Conservation (phyloP, 2,888 invertebrate genomes). For the Tridacna crocea region DNA sequence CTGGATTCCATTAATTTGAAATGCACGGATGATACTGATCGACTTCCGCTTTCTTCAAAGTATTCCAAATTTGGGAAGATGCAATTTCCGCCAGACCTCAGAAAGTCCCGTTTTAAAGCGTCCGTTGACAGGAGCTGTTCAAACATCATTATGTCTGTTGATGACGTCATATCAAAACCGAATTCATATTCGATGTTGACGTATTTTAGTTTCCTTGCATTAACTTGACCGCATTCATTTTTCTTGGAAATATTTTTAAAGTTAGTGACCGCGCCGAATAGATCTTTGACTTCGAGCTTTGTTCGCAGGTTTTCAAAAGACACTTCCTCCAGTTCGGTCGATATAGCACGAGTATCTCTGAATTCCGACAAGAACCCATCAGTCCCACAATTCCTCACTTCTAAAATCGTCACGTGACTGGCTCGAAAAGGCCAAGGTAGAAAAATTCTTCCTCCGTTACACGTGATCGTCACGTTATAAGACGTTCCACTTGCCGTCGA, state of each 20-base stretch:
- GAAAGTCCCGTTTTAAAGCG: constrained; percentile 22
- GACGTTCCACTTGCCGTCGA: neutral
- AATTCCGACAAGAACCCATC: constrained; percentile 51
- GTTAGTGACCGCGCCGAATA: constrained; percentile 23
- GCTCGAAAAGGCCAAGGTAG: constrained; percentile 57
- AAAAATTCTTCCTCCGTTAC: constrained; percentile 42
- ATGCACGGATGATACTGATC: constrained; percentile 45
- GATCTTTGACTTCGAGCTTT: constrained; percentile 29
- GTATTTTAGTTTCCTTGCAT: constrained; percentile 19
- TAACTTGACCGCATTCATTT: constrained; percentile 44
- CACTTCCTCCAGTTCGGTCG: constrained; percentile 38
- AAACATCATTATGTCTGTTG: constrained; percentile 34
- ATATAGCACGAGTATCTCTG: constrained; percentile 1
- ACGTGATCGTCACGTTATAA: constrained; percentile 47
- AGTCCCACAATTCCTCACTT: constrained; percentile 39
- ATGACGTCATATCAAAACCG: constrained; percentile 5
- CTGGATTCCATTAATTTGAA: constrained; percentile 50
- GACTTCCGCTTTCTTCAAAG: constrained; percentile 51
- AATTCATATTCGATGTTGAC: constrained; percentile 46
- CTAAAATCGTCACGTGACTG: constrained; percentile 39
- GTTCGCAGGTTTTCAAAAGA: constrained; percentile 31
- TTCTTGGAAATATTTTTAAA: constrained; percentile 26
- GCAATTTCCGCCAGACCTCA: constrained; percentile 30
- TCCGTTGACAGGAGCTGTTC: constrained; percentile 33
- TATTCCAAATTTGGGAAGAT: constrained; percentile 48